Conservation (phyloP, 2,797 vertebrate genomes). For the Sciaenops ocellatus region DNA sequence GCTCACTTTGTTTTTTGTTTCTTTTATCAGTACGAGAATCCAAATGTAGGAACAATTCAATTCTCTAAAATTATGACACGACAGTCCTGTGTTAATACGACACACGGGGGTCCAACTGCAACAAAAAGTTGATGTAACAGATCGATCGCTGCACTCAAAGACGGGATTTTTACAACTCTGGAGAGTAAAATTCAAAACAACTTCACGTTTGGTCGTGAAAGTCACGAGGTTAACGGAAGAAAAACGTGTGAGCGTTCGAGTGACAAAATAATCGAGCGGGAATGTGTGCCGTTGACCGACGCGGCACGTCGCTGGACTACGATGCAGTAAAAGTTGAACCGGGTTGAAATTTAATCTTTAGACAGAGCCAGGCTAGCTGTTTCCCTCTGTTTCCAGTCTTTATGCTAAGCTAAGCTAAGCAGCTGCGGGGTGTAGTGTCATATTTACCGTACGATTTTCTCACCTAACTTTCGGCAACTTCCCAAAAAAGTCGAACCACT, state of each 20-base stretch:
- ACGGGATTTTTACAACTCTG: background rate
- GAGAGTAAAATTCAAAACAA: background rate
- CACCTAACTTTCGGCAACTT: background rate
- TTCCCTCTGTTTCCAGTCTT: background rate
- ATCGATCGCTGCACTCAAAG: background rate
- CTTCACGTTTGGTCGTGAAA: background rate
- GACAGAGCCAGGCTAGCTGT: background rate
- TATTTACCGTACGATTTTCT: background rate
- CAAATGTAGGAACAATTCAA: background rate
- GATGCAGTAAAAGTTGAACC: background rate
- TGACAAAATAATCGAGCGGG: too few species aligned
- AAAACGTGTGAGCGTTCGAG: background rate
- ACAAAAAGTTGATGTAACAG: background rate
- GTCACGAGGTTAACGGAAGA: background rate
- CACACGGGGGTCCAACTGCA: too few species aligned
- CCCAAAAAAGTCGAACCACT: constrained; percentile 18
- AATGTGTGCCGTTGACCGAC: background rate
- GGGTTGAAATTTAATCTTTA: background rate
- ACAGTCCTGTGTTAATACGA: background rate
- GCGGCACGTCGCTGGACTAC: too few species aligned
- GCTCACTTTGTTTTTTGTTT: background rate
- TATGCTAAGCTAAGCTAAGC: constrained; percentile 12
- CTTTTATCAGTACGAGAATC: background rate
- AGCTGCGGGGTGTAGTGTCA: background rate
- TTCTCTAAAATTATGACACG: too few species aligned